Base-by-base conservation (phyloP, 2,888 invertebrate species). In the Sinopyrophorus schimmeli region DNA sequence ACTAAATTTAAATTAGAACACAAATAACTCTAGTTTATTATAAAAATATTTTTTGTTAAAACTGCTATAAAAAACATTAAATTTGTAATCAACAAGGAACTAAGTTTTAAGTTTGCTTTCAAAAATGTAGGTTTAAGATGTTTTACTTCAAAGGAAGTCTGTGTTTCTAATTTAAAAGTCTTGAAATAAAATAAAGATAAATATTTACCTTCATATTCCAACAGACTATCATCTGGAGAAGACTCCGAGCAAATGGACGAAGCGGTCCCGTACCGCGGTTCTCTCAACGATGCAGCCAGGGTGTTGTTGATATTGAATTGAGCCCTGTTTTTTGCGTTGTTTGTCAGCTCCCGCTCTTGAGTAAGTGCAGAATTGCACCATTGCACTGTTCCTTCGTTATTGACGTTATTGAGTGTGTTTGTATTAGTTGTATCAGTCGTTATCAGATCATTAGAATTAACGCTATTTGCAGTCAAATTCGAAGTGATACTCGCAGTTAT, bases 201-300 rank as follows among this genome's bases (percentile, higher is more conserved):
- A 27, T 20, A 32, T 46, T 64, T 65, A 78, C 78, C 78, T 70
- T 78, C 78, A 68, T 73, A 78, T 54, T 80, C 78, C 23, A 75
- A 70, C 23, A 78, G 68, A 65, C 77, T 78, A 66, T 79, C 79
- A 68, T 77, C 75, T 60, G 78, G 78, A 40, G 76, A 77, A 18
- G 73, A 73, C 53, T 70, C 73, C 43, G 71, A 71, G 56, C 66
- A 70, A 39, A 67, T 59, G 51, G 70, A 67, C 21, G 68, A 62
- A 51, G 69, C 63, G 61, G 66, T 66, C 40, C 61, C 64, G 57
- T 59, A 65, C 61, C 68, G 64, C 65, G 63, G 57, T 51, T 61
- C 64, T 50, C 64, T 66, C 61, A 72, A 57, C 46, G 69, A 65
- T 56, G 71, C 68, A 67, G 71, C 72, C 73, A 73, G 72, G 58